A percentile compares a stretch with the other conserved stretches of the same genome.
Evolutionary conservation across 2,113 vertebrate species (phyloP).

Genomic region (Ivindomyrus marchei): DNA sequence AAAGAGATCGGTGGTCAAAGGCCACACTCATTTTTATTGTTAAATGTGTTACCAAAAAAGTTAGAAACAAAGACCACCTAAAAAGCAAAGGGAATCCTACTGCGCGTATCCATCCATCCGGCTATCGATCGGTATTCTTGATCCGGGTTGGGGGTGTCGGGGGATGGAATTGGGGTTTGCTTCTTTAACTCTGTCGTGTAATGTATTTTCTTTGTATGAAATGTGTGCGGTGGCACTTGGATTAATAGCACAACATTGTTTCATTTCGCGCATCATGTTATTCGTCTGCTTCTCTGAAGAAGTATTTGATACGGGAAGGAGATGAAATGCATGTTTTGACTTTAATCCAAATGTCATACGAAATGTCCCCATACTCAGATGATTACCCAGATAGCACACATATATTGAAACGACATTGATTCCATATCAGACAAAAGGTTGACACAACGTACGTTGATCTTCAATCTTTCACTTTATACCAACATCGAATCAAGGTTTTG

Average conservation of each 20-base stretch:
- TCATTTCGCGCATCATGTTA: not conserved
- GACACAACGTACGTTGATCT: too few relatives aligned
- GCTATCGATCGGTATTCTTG: not conserved
- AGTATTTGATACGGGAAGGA: not conserved
- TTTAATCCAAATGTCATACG: not conserved
- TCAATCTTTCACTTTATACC: too few relatives aligned
- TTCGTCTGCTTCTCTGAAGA: not conserved
- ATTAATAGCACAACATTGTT: not conserved
- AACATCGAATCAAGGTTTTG: too few relatives aligned
- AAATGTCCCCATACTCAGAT: not conserved
- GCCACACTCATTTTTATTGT: not conserved
- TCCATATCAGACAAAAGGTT: too few relatives aligned
- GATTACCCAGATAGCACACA: not conserved
- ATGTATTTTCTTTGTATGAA: not conserved
- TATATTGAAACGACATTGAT: too few relatives aligned
- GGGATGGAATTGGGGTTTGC: not conserved
- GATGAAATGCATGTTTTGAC: not conserved
- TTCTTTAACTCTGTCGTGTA: not conserved
- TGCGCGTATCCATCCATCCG: not conserved
- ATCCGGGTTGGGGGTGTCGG: not conserved
- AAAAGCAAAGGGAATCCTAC: not conserved
- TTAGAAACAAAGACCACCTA: not conserved
- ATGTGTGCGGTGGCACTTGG: not conserved
- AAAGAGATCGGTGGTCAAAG: not conserved
- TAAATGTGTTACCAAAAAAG: too few relatives aligned